phyloP scores from a whole-genome alignment of 2,113 vertebrate genomes.

The Corapipo altera region DNA sequence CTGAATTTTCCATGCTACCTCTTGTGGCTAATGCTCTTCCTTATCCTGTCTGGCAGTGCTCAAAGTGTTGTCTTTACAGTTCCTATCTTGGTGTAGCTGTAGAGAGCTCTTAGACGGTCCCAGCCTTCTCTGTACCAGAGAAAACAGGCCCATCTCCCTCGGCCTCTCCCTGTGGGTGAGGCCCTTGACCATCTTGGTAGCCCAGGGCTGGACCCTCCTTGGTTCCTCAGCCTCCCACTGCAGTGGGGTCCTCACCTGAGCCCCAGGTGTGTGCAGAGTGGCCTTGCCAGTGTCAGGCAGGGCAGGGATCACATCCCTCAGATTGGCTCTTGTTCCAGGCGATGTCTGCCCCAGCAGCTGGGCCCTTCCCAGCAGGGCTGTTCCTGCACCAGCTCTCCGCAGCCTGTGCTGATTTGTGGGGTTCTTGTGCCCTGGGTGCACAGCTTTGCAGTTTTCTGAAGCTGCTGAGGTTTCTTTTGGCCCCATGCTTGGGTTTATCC shows the following conservation, averaged over 20 bases:
- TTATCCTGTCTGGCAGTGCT: neutral
- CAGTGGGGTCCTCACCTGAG: neutral
- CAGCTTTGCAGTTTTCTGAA: neutral
- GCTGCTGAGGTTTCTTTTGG: neutral
- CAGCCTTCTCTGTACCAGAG: neutral
- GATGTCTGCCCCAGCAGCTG: neutral
- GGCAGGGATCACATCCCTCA: neutral
- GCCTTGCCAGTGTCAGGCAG: neutral
- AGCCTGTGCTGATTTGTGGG: neutral
- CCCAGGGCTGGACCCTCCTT: neutral
- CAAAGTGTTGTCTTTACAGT: neutral
- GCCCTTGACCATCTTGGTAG: too few relatives aligned
- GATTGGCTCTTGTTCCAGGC: rapidly evolving
- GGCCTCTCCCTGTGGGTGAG: neutral
- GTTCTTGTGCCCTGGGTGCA: neutral
- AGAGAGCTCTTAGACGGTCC: neutral
- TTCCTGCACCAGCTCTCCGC: neutral
- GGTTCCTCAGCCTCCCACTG: neutral
- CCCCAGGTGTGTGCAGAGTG: neutral
- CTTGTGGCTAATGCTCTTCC: neutral
- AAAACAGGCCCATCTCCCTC: neutral
- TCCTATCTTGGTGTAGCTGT: neutral
- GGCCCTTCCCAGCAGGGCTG: neutral
- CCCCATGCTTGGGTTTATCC: rapidly evolving
- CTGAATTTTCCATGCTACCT: neutral